Conservation (phyloP, 2,888 invertebrate species). For the Meganola albula region DNA sequence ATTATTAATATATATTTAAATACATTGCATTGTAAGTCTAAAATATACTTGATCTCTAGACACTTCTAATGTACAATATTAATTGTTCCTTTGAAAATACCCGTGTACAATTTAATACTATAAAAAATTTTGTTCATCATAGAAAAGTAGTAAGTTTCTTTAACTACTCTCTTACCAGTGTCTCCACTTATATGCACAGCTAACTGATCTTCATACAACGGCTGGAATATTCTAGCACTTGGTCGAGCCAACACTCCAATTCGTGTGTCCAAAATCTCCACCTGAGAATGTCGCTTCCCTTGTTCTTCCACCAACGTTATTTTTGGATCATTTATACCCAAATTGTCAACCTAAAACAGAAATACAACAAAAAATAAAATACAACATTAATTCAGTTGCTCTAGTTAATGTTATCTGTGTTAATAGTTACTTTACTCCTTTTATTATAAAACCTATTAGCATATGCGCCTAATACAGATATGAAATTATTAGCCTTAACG, state of each 20-base stretch:
- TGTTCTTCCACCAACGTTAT: slow-evolving; percentile 85
- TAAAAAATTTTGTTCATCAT: too few relatives aligned
- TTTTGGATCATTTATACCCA: slow-evolving; percentile 79
- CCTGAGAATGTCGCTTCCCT: slow-evolving; percentile 83
- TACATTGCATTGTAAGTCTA: too few relatives aligned
- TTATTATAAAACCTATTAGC: slow-evolving; percentile 20
- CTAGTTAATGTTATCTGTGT: too few relatives aligned
- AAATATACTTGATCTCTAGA: too few relatives aligned
- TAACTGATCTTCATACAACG: slow-evolving; percentile 88
- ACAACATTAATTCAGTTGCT: too few relatives aligned
- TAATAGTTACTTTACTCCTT: slow-evolving; percentile 11
- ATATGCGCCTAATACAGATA: slow-evolving; percentile 15
- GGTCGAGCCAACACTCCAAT: slow-evolving; percentile 87
- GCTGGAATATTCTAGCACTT: slow-evolving; percentile 88
- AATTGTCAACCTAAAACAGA: slow-evolving; percentile 75
- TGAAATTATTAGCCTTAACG: slow-evolving; percentile 17
- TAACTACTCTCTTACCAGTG: slow-evolving; percentile 40
- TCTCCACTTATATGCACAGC: slow-evolving; percentile 82
- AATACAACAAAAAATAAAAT: background rate
- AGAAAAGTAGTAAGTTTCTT: too few relatives aligned
- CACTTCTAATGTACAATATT: too few relatives aligned
- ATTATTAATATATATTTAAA: too few relatives aligned
- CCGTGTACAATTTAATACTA: too few relatives aligned
- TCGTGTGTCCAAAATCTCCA: slow-evolving; percentile 83
- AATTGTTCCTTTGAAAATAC: too few relatives aligned